Base-by-base conservation (phyloP, 1,140 invertebrate genomes). In the Heliothis virescens region DNA sequence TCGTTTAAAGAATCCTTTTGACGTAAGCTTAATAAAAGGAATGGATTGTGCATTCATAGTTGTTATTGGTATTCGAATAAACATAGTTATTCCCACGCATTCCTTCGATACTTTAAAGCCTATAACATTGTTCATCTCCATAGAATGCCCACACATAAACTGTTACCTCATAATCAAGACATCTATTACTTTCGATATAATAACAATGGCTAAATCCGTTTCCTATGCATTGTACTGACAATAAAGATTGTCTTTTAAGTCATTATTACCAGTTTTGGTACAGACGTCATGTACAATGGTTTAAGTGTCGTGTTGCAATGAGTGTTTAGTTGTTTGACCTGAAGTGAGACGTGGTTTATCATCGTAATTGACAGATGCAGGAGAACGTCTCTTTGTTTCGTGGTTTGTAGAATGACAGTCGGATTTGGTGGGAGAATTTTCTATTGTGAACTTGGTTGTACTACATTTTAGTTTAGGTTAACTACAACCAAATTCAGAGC, bases 281-380 rank as follows among this genome's bases (percentile, higher is more conserved):
- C 63, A 26, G 13, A 63, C 48, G 13, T 29, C 67, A 29, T 52
- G 55, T 50, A 59, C 21, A 67, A 67, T 67, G 63, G 63, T 21
- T 21, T 2, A 3, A 18, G 48, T 71, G 52, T 74, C 62, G 53
- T 83, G 82, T 84, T 63, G 82, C 78, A 85, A 87, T 73, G 65
- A 57, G 47, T 47, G 75, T 79, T 73, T 71, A 29, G 53, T 77
- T 55, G 55, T 73, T 82, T 63, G 78, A 62, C 71, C 82, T 67
- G 47, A 75, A 83, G 55, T 69, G 21, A 82, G 80, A 83, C 82
- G 78, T 83, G 83, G 83, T 78, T 80, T 84, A 84, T 83, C 79
- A 74, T 26, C 60, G 74, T 87, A 86, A 87, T 85, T 88, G 86
- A 90, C 84, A 83, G 79, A 52, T 53, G 48, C 74, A 60, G 57